These are phyloP conservation scores for Neogobius melanostomus DNA, from an alignment of 2,113 vertebrate genomes.

Conservation along the genomic window DNA sequence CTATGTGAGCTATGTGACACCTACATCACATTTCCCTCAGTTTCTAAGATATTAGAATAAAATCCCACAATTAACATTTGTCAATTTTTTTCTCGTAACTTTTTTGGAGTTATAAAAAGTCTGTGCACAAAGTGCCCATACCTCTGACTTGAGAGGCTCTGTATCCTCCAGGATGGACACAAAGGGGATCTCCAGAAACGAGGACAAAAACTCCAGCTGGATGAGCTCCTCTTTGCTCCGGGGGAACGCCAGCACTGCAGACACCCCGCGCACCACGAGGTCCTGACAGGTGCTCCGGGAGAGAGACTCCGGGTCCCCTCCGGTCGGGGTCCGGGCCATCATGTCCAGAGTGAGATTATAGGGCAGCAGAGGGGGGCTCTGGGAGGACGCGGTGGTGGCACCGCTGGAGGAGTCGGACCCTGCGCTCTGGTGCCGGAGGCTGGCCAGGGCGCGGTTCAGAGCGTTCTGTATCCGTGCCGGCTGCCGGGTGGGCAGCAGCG, in stretches of 20 bases:
- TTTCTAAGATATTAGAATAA: background rate
- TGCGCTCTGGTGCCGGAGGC: constrained; percentile 71
- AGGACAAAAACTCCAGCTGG: constrained; percentile 90
- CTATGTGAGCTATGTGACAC: too few relatives aligned
- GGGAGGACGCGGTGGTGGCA: constrained; percentile 46
- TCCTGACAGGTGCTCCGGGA: constrained; percentile 83
- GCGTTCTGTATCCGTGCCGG: constrained; percentile 79
- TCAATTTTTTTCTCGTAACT: background rate
- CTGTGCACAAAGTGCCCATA: constrained; percentile 48
- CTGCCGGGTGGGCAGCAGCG: constrained; percentile 79
- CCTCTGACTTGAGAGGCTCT: constrained; percentile 84
- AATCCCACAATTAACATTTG: background rate
- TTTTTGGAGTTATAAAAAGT: background rate
- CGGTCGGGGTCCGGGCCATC: constrained; percentile 69
- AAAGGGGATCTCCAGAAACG: constrained; percentile 87
- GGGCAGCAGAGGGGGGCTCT: constrained; percentile 70
- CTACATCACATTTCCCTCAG: background rate
- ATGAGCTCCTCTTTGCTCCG: constrained; percentile 85
- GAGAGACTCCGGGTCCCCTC: constrained; percentile 85
- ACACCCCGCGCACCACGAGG: constrained; percentile 83
- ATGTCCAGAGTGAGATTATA: constrained; percentile 88
- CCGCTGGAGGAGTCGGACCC: constrained; percentile 33
- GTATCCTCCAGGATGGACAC: constrained; percentile 86
- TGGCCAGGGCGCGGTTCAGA: constrained; percentile 79
- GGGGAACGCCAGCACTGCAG: constrained; percentile 86